phyloP scores from a whole-genome alignment of 2,888 invertebrate genomes.

The Exephanes ischioxanthus region DNA sequence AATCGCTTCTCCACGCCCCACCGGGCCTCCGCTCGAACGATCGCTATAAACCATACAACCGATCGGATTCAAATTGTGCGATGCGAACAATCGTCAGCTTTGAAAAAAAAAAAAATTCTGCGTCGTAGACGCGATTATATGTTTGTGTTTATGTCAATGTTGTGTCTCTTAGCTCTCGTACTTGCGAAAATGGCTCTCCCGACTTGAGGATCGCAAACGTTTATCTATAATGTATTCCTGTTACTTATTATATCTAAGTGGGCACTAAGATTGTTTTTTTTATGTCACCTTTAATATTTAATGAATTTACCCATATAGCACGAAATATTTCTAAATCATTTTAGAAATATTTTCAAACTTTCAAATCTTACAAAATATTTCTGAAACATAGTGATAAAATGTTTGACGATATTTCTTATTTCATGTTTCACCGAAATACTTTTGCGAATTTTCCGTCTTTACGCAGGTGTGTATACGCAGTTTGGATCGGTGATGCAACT shows the following conservation, averaged over 20 bases:
- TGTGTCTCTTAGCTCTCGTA: conserved; percentile 22
- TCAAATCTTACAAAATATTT: too few species aligned
- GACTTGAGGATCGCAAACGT: conserved; percentile 64
- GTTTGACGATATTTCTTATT: too few species aligned
- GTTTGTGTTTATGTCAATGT: conserved; percentile 20
- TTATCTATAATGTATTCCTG: conserved; percentile 47
- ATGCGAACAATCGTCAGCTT: conserved; percentile 53
- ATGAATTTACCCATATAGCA: conserved; percentile 8
- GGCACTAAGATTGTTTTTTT: conserved; percentile 60
- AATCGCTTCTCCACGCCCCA: not conserved
- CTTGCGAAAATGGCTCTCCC: conserved; percentile 59
- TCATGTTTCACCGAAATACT: too few species aligned
- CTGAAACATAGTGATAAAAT: too few species aligned
- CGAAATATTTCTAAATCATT: too few species aligned
- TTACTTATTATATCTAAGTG: conserved; percentile 46
- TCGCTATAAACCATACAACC: conserved; percentile 30
- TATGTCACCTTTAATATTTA: conserved; percentile 48
- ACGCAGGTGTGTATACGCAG: too few species aligned
- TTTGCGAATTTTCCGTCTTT: too few species aligned
- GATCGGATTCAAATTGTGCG: conserved; percentile 62
- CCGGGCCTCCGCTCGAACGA: conserved; percentile 15
- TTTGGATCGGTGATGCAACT: too few species aligned
- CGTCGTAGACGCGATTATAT: conserved; percentile 3
- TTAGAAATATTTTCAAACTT: too few species aligned
- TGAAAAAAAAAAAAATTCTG: not conserved